Evolutionary conservation across 2,888 invertebrate species (phyloP), one percentile per base, ranked within the genome.

Genomic region (Apamea crenata): DNA sequence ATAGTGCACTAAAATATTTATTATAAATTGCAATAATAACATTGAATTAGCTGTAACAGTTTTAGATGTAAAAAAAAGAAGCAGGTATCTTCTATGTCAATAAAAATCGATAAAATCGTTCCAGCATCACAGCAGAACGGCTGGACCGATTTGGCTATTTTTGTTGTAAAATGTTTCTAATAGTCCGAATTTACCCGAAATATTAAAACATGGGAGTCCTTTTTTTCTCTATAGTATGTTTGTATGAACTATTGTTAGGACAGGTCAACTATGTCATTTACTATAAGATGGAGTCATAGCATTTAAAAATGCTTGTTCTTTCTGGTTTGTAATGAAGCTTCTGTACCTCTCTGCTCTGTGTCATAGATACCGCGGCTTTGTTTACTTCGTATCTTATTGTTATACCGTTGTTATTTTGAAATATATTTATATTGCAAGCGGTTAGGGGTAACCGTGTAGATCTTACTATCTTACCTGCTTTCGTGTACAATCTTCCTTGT

Each of bases 351-450:
- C 18, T 83, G 14, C 21, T 1, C 6, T 32, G 21, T 71, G 67
- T 5, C 73, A 16, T 40, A 44, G 50, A 44, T 40, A 74, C 36
- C 63, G 32, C 3, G n/a, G 67, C 47, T 67, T 71, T 56, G 47
- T 76, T 44, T 82, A 76, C 66, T 53, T 53, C 29, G 12, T 32
- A 32, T 70, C 44, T 44, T 82, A 74, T 68, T 67, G 67, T 63
- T 36, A 32, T 25, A 44, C 81, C 25, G 25, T 61, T 72, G 81
- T 83, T 84, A 71, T 81, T 75, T 85, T 83, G 75, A 65, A 69
- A 85, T 81, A 81, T 50, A 68, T 85, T 71, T 85, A 44, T 71
- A 47, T 70, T 53, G 73, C 10, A 81, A 63, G 7, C 72, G 18
- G n/a, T 67, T 36, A 25, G 53, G 36, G 67, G 56, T 56, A 50